These are phyloP conservation scores for Gadopsis bispinosus DNA, from an alignment of 2,797 vertebrate species.

Conservation along the genomic window DNA sequence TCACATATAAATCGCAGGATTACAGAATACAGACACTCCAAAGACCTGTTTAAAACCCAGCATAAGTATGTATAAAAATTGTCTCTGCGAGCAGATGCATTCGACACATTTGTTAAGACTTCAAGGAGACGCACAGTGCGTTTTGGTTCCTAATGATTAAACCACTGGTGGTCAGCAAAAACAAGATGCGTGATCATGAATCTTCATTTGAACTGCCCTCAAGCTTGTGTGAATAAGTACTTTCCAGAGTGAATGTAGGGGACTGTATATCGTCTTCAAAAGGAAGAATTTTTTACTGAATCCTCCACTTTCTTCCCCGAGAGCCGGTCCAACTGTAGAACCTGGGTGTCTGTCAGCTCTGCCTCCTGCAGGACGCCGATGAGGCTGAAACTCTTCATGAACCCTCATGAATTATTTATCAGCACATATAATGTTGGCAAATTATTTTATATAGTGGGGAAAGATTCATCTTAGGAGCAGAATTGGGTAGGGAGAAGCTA, in stretches of 20 bases:
- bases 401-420: conserved; percentile 85
- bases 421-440: conserved; percentile 84
- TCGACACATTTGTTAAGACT: too few species aligned
- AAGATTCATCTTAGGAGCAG: conserved; percentile 84
- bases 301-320: conserved; percentile 47
- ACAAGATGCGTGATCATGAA: conserved; percentile 39
- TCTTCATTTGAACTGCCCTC: conserved; percentile 58
- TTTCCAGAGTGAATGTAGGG: conserved; percentile 53
- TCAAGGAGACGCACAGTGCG: too few species aligned
- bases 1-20: not conserved
- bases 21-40: not conserved
- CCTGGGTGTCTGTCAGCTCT: conserved; percentile 66
- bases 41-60: conserved; percentile 2
- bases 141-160: not conserved
- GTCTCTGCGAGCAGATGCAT: too few species aligned
- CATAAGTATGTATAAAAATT: too few species aligned
- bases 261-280: conserved; percentile 64
- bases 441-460: conserved; percentile 86
- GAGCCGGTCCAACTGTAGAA: conserved; percentile 54
- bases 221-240: conserved; percentile 60
- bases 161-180: not conserved
- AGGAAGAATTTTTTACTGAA: conserved; percentile 46
- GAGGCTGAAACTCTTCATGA: conserved; percentile 76
- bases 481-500: conserved; percentile 81
- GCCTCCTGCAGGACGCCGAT: conserved; percentile 70